These are phyloP conservation scores for Pterophyllum scalare DNA, from an alignment of 2,113 vertebrate species.

Conservation along the genomic window DNA sequence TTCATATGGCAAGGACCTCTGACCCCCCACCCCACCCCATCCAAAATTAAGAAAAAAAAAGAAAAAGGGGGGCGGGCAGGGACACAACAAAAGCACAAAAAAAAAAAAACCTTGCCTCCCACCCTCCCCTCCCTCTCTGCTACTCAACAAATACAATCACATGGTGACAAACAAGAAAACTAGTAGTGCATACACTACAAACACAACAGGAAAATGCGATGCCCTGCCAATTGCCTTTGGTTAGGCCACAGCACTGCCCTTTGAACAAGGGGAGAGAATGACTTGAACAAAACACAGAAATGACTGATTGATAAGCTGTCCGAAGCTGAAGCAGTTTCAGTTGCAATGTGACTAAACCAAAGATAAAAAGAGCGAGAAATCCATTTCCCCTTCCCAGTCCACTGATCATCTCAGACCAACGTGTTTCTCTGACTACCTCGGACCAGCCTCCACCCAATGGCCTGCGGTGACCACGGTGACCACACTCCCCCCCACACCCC, in stretches of 20 bases:
- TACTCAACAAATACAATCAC: constrained; percentile 79
- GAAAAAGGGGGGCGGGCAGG: no score
- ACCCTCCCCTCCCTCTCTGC: constrained; percentile 29
- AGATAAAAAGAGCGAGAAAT: constrained; percentile 58
- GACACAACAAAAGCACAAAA: not conserved
- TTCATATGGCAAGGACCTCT: constrained; percentile 60
- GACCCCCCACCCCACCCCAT: not conserved
- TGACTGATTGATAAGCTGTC: constrained; percentile 57
- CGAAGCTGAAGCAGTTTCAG: constrained; percentile 67
- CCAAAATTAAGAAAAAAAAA: not conserved
- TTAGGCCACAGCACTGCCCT: constrained; percentile 74
- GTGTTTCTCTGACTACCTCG: constrained; percentile 18
- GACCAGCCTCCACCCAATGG: constrained; percentile 34
- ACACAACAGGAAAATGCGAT: constrained; percentile 72
- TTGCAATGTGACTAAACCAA: constrained; percentile 58
- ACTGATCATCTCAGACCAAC: constrained; percentile 33
- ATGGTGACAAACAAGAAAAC: constrained; percentile 85
- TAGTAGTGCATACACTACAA: constrained; percentile 83
- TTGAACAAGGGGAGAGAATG: constrained; percentile 1
- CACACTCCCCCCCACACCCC: not conserved
- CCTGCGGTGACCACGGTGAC: constrained; percentile 12
- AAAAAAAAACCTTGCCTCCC: not conserved
- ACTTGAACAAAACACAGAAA: constrained; percentile 11
- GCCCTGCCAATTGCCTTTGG: constrained; percentile 62
- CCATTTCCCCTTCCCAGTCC: constrained; percentile 25